phyloP scores from a whole-genome alignment of 2,113 vertebrate species.

The Trachemys scripta region DNA sequence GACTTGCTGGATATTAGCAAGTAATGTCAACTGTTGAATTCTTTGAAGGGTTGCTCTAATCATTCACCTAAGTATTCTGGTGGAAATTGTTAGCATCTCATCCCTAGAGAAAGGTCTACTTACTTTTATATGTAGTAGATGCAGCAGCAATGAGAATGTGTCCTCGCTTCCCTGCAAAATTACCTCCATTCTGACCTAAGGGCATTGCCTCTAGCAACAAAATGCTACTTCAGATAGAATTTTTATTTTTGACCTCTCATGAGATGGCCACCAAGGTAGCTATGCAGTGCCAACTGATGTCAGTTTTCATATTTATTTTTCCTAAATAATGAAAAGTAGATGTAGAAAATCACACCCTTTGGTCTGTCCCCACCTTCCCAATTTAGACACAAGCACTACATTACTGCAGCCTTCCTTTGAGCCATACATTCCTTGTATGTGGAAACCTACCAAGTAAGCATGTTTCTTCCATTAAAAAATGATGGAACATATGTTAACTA shows the following conservation, averaged over 20 bases:
- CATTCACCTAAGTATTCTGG: neutral
- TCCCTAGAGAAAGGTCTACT: neutral
- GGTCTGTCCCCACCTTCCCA: neutral
- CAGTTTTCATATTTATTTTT: neutral
- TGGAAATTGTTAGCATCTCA: neutral
- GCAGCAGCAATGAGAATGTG: neutral
- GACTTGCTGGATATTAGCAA: neutral
- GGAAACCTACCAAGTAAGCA: neutral
- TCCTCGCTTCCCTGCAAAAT: neutral
- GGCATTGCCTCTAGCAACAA: neutral
- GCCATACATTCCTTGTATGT: neutral
- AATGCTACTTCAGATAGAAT: neutral
- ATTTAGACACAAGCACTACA: neutral
- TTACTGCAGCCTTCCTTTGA: neutral
- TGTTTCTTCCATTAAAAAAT: neutral
- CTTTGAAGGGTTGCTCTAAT: neutral
- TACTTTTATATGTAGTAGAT: neutral
- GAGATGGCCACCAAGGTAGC: neutral
- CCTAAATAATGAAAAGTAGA: neutral
- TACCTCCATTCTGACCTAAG: neutral
- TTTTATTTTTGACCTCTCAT: neutral
- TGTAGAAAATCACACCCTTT: neutral
- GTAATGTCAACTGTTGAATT: neutral
- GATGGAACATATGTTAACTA: neutral
- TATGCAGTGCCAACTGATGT: rapidly evolving